Percentiles rank a stretch among this genome's conserved stretches.
These are phyloP conservation scores for Xenopus borealis DNA, from an alignment of 2,113 vertebrate species.

Conservation along the genomic window DNA sequence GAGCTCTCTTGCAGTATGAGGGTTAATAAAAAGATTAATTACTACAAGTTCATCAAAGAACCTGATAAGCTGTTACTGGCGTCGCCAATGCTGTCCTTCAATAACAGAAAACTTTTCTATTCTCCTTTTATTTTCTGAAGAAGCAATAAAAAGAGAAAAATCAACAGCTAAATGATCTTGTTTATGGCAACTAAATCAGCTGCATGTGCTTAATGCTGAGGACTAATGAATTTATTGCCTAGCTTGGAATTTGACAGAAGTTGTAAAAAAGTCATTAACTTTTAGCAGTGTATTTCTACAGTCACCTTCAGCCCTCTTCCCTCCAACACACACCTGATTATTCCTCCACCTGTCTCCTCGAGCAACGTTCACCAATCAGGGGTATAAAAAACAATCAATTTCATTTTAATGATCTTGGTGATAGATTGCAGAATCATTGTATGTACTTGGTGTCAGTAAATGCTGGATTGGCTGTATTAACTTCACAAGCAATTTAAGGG, in stretches of 20 bases:
- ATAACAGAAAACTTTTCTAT: conserved; percentile 53
- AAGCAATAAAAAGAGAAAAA: conserved; percentile 74
- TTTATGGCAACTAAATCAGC: conserved; percentile 80
- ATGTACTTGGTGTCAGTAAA: conserved; percentile 61
- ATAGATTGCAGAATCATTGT: conserved; percentile 61
- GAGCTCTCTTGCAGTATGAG: conserved; percentile 10
- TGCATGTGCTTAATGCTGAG: conserved; percentile 72
- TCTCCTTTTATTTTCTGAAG: conserved; percentile 53
- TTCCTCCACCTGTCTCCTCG: conserved; percentile 31
- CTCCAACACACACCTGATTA: conserved; percentile 47
- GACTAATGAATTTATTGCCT: conserved; percentile 80
- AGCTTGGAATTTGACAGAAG: conserved; percentile 80
- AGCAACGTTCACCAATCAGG: conserved; percentile 58
- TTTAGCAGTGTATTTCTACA: conserved; percentile 66
- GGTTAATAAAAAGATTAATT: conserved; percentile 20
- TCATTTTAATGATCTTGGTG: conserved; percentile 64
- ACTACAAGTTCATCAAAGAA: conserved; percentile 34
- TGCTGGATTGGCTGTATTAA: conserved; percentile 3
- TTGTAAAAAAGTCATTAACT: conserved; percentile 74
- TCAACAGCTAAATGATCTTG: conserved; percentile 79
- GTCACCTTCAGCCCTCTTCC: conserved; percentile 53
- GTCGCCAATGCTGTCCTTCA: conserved; percentile 50
- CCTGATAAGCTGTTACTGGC: conserved; percentile 20
- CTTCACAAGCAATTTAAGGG: not conserved
- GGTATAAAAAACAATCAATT: conserved; percentile 67